Conservation (phyloP, 2,888 invertebrate genomes). For the Thymelicus acteon region DNA sequence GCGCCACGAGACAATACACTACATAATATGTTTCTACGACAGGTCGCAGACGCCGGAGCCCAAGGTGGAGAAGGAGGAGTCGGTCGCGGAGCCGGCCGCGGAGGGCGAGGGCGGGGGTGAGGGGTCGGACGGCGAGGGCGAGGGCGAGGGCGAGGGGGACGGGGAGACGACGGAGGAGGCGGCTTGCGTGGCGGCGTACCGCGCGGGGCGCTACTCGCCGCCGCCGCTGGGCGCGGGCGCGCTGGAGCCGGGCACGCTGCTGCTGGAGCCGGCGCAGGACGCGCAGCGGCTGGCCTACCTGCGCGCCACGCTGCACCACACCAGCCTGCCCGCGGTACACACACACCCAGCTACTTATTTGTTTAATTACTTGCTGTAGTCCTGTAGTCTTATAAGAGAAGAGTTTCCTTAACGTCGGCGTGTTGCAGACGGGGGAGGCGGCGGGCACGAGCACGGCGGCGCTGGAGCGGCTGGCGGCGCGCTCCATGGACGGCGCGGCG, state of each 20-base stretch:
- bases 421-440: constrained; percentile 16
- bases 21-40: background rate
- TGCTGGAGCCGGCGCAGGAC: constrained; percentile 91
- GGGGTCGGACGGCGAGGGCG: constrained; percentile 43
- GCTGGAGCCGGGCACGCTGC: constrained; percentile 90
- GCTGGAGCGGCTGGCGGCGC: constrained; percentile 50
- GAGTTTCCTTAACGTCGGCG: constrained; percentile 60
- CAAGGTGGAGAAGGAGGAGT: constrained; percentile 17
- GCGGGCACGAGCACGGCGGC: constrained; percentile 84
- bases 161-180: constrained; percentile 39
- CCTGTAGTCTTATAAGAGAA: too few species aligned
- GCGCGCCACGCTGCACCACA: constrained; percentile 85
- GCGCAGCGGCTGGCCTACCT: constrained; percentile 89
- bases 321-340: constrained; percentile 30
- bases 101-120: constrained; percentile 41
- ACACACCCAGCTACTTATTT: constrained; percentile 74
- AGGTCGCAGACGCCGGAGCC: constrained; percentile 25
- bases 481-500: constrained; percentile 41
- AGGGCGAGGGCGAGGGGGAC: constrained; percentile 43
- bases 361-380: too few species aligned
- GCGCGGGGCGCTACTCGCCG: constrained; percentile 94
- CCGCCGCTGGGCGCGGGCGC: constrained; percentile 85
- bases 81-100: constrained; percentile 41
- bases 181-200: constrained; percentile 80
- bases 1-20: too few species aligned